phyloP scores from a whole-genome alignment of 2,113 vertebrate species.

The Sapayoa aenigma region DNA sequence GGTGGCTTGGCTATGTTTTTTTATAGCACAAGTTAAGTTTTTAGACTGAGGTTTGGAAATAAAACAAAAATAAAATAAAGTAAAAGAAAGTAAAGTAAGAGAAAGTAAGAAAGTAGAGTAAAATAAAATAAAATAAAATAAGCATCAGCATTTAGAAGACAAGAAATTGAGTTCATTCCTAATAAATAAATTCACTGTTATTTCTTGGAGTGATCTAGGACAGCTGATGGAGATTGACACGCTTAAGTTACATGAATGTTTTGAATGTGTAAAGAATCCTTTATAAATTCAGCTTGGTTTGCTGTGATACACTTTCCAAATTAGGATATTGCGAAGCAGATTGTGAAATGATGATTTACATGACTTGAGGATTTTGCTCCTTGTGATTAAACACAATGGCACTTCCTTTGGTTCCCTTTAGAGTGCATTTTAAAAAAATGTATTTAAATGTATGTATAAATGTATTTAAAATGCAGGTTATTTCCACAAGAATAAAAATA shows the following conservation, averaged over 20 bases:
- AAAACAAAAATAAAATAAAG: not conserved
- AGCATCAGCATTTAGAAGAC: not conserved
- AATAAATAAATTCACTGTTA: not conserved
- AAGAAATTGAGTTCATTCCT: not conserved
- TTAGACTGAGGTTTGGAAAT: not conserved
- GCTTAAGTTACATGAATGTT: not conserved
- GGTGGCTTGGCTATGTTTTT: not conserved
- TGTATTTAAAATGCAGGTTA: not conserved
- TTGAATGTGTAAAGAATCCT: slow-evolving; percentile 37
- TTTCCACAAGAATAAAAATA: slow-evolving; percentile 1
- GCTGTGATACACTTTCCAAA: slow-evolving; percentile 27
- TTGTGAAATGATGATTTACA: slow-evolving; percentile 28
- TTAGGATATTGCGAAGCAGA: not conserved
- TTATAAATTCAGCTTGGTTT: slow-evolving; percentile 35
- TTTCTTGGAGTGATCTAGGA: not conserved
- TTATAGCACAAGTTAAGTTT: not conserved
- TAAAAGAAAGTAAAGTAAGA: not conserved
- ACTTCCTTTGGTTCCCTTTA: not conserved
- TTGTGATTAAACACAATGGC: slow-evolving; percentile 30
- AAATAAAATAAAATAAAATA: not conserved
- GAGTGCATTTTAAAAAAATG: not conserved
- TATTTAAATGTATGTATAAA: not conserved
- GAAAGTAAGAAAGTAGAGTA: not conserved
- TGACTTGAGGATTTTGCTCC: slow-evolving; percentile 46
- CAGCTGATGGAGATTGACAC: slow-evolving; percentile 32